Evolutionary conservation across 2,797 vertebrate species (phyloP), one percentile per base, ranked within the genome.

Genomic region (Lemur catta): DNA sequence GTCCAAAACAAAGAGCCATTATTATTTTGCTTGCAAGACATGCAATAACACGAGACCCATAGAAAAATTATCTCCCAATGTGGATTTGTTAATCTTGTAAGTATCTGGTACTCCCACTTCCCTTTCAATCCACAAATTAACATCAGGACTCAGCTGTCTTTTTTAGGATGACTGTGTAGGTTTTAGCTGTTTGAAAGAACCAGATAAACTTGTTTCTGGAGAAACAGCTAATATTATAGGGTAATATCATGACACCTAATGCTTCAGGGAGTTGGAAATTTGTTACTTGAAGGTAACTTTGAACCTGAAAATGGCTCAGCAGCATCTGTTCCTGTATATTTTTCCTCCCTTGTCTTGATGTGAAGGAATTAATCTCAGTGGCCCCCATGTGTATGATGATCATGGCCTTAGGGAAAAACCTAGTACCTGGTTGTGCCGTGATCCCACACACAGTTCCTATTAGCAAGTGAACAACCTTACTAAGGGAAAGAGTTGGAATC

Each of bases 161-260:
- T 98, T 91, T 94, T 72, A 80, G 81, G 93, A 95, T 94, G 94
- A 74, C 88, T 48, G 3, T 67, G 94, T 96, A 91, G 97, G 69
- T 97, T 96, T 87, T 13, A 79, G 82, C 95, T 97, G 61, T 95
- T 97, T 96, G 90, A 87, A 97, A 96, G 80, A 71, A 94, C 71
- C 92, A 35, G 52, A 89, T 91, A 91, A 97, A 92, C 92, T 94
- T 80, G 78, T 98, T 98, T 97, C 94, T 97, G 78, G 52, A 97
- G 90, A 97, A 97, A 97, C 76, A 96, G 87, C 97, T 93, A 97
- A 88, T 95, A 97, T 91, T 95, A 59, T 15, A 33, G 50, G 95
- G 38, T 85, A 67, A 95, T 96, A 91, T 41, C 91, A 71, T 86
- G 89, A 94, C 61, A 50, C 61, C 80, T 72, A 84, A 46, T 91